Base-by-base conservation (phyloP, 2,113 vertebrate species). In the Sinocyclocheilus maitianheensis region DNA sequence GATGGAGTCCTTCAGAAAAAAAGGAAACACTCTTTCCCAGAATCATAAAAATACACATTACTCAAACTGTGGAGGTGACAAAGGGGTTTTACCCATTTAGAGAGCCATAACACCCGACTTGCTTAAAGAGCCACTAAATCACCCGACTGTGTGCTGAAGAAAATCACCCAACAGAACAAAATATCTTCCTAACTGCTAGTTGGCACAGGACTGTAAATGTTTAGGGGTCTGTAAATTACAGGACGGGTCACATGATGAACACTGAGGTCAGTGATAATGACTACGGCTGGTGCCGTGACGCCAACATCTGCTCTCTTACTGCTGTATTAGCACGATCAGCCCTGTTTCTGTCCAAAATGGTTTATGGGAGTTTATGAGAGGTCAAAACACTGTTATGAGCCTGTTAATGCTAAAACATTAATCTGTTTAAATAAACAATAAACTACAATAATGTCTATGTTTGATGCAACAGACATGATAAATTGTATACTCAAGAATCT, bases 161-260 rank as follows among this genome's bases (percentile, higher is more conserved):
- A 88, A 90, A 92, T 89, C 85, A 88, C 60, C 78, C 40, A 48
- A 3, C 43, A 48, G 79, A 46, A 89, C 89, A 91, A n/a, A 89
- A 84, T 84, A 76, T 87, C 88, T 89, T 81, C 86, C 88, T 77
- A 88, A 90, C 85, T 90, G 89, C 85, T 86, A 87, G 82, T 91
- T 92, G 80, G 88, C 87, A 87, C 84, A 13, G 40, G 85, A 11
- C 69, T 58, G 46, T 89, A 62, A 90, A 72, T 8, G 16, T 20
- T 90, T 77, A 88, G 88, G 79, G 22, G 77, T 67, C 62, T 88
- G 75, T 89, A 76, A 87, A 89, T 85, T 85, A 86, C 84, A 83
- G 85, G 46, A 51, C 43, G 24, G 86, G 85, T 75, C 86, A 80
- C 74, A 74, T 77, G 81, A 83, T 72, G 81, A 74, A 40, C 81